Base-by-base conservation (phyloP, 2,888 invertebrate genomes). In the Chironomus tentans region DNA sequence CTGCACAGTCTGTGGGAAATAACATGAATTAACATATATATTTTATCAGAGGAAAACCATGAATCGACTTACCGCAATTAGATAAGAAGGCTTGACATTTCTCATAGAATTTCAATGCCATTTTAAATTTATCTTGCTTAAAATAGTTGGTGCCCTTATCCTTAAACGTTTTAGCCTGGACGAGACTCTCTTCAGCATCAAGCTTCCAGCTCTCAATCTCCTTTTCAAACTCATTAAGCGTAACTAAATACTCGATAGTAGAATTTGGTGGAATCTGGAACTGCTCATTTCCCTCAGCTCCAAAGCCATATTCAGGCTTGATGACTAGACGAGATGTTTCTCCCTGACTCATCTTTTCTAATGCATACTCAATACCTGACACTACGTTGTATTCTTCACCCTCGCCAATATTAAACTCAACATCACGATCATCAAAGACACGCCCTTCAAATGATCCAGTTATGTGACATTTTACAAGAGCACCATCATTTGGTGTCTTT, bases 101-200 rank as follows among this genome's bases (percentile, higher is more conserved):
- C 79, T 91, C 90, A 82, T 98, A 98, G 88, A 95, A 92, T 82
- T 93, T 94, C 70, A 91, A 86, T 0, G 98, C 97, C 79, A 95
- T 80, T 76, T 85, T 84, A 79, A 88, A 91, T 82, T 96, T 95
- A 77, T 87, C 89, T 0, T 86, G 87, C 83, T 95, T 95, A 81
- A 96, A 95, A 82, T 94, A 97, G 70, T 88, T 87, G 0, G 95
- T 97, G 68, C 97, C 98, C 81, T 94, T 96, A 78, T 93, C 92
- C 84, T 98, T 98, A 78, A 89, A 91, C 13, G 92, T 85, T 82
- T 91, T 90, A 0, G 93, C 90, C 81, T 93, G 92, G 77, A 91
- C 91, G 5, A 98, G 79, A 81, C 93, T 93, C 82, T 97, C 94
- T 0, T 86, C 83, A 0, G 87, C 86, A 77, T 92, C 91, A 86